phyloP scores from a whole-genome alignment of 2,113 vertebrate species.

The Malurus alboscapulatus region DNA sequence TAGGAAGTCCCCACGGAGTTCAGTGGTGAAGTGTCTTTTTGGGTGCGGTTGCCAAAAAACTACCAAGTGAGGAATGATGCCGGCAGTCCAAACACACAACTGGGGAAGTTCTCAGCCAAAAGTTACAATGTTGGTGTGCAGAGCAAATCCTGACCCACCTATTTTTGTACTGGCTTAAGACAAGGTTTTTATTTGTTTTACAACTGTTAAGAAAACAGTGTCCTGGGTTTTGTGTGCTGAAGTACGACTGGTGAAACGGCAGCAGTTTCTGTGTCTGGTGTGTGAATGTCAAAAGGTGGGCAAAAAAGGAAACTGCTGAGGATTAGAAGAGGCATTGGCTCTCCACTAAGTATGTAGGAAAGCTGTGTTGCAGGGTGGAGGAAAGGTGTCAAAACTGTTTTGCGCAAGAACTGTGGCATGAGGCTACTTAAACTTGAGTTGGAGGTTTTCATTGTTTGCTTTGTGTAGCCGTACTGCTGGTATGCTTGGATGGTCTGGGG shows the following conservation, averaged over 20 bases:
- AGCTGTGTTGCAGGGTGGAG: neutral
- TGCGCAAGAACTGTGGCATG: neutral
- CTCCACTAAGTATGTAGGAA: neutral
- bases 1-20: neutral
- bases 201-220: neutral
- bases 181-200: neutral
- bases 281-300: neutral
- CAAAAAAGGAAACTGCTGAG: neutral
- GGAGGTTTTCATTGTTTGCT: neutral
- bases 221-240: neutral
- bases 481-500: neutral
- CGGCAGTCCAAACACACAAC: rapidly evolving
- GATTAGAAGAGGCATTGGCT: neutral
- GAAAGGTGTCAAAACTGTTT: neutral
- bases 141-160: neutral
- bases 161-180: neutral
- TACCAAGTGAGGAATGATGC: neutral
- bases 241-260: neutral
- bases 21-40: neutral
- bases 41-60: neutral
- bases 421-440: neutral
- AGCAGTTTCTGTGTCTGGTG: neutral
- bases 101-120: neutral
- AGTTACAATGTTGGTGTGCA: neutral
- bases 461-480: neutral